These are phyloP conservation scores for Ochropleura plecta DNA, from an alignment of 2,888 invertebrate species.

Conservation along the genomic window DNA sequence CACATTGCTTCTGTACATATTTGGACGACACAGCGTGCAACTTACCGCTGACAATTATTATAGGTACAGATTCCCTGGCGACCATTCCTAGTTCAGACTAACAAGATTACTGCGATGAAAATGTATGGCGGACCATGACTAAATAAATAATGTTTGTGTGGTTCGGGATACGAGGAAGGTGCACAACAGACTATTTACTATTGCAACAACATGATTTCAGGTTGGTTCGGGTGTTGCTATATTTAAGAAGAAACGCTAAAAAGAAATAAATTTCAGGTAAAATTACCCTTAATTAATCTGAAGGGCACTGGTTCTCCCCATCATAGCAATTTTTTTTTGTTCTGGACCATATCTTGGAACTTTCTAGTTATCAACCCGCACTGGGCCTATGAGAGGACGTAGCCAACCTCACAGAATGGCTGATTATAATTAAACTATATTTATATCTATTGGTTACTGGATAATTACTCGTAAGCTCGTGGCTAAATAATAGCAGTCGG, in stretches of 20 bases:
- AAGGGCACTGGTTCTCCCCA: no score
- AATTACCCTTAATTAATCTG: neutral
- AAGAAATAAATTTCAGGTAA: neutral
- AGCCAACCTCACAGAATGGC: neutral
- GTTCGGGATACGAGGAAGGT: neutral
- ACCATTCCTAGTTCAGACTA: constrained; percentile 9
- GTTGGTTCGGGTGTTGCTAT: neutral
- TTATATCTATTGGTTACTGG: neutral
- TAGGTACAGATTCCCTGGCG: constrained; percentile 38
- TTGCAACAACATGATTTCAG: neutral
- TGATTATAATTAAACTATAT: neutral
- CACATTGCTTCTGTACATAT: neutral
- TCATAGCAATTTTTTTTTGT: no score
- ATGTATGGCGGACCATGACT: constrained; percentile 32
- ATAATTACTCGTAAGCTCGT: no score
- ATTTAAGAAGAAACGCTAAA: neutral
- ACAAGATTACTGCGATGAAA: constrained; percentile 33
- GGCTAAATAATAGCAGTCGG: no score
- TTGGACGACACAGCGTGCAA: neutral
- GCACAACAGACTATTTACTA: neutral
- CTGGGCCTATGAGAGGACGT: neutral
- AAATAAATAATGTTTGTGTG: constrained; percentile 35
- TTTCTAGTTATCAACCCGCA: neutral
- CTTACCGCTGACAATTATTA: constrained; percentile 32
- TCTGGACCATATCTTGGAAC: no score